Conservation (phyloP, 1,140 invertebrate species). For the Cydia pomonella region DNA sequence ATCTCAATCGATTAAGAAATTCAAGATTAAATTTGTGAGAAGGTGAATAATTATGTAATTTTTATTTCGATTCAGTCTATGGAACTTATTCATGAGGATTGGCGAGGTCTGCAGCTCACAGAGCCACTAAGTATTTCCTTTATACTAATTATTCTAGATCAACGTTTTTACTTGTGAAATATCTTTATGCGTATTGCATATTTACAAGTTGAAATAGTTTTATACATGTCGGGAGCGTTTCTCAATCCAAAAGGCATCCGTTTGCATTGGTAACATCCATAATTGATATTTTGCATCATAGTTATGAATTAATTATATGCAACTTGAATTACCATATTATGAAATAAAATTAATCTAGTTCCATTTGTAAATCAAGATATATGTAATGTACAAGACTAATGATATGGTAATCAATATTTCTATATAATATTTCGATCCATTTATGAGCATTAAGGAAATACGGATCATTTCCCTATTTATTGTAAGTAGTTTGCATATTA, state of each 20-base stretch:
- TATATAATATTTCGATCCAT: not conserved
- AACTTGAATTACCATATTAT: slow-evolving; percentile 3
- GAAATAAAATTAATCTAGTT: not conserved
- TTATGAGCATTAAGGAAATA: not conserved
- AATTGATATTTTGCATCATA: slow-evolving; percentile 1
- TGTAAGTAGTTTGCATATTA: slow-evolving; percentile 3
- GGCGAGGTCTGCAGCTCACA: too few relatives aligned
- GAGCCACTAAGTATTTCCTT: too few relatives aligned
- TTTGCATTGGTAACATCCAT: not conserved
- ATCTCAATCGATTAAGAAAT: too few relatives aligned
- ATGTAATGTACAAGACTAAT: slow-evolving; percentile 5
- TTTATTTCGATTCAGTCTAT: too few relatives aligned
- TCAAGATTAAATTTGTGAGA: too few relatives aligned
- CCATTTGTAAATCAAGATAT: not conserved
- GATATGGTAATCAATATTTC: not conserved
- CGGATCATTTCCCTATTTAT: not conserved
- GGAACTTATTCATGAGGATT: too few relatives aligned
- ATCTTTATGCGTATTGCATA: not conserved
- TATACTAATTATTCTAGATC: too few relatives aligned
- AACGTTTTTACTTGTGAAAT: too few relatives aligned
- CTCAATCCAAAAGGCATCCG: not conserved
- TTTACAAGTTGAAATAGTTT: not conserved
- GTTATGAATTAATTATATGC: not conserved
- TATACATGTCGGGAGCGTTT: not conserved
- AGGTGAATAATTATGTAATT: too few relatives aligned